Base-by-base conservation (phyloP, 2,113 vertebrate genomes). In the Pterocles orientalis region DNA sequence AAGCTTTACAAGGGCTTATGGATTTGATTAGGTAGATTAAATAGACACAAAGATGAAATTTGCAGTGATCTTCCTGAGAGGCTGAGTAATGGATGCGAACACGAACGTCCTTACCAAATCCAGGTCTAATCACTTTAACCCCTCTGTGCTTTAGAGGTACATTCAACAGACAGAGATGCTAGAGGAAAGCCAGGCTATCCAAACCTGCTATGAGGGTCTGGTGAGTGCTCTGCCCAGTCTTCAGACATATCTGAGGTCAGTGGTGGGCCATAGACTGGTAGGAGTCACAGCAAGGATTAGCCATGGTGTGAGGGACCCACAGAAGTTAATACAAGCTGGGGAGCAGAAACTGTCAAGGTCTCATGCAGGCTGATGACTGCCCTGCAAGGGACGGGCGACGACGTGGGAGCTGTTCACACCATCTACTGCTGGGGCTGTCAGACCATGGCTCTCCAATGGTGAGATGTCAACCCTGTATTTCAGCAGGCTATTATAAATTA, bases 21-120 rank as follows among this genome's bases (percentile, higher is more conserved):
- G 73, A 85, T 86, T 87, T 70, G 70, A 80, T 92, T 72, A 88
- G 31, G n/a, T n/a, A 65, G 29, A 77, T 61, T 45, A 77, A 83
- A 92, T 20, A 58, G 54, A 54, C 34, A 57, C 45, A 80, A 45
- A 79, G 61, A 94, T 88, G 66, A 77, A 90, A 94, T 92, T n/a
- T 92, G 28, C 41, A 90, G n/a, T 20, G 28, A 70, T 73, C 20
- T 92, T 82, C 58, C 58, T 73, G 73, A 43, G 28, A 65, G 45
- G 20, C 21, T 90, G 54, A 82, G 66, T n/a, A 61, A 21, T 50
- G 36, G 45, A 73, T 83, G 31, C 58, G 43, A 85, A 50, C 31
- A 90, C 78, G 31, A 77, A 10, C 11, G 17, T 94, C 31, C 54
- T 73, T 54, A 50, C 9, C 33, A 25, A 72, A 73, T 39, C 61